phyloP scores from a whole-genome alignment of 2,888 invertebrate species.

The Pterostichus niger region DNA sequence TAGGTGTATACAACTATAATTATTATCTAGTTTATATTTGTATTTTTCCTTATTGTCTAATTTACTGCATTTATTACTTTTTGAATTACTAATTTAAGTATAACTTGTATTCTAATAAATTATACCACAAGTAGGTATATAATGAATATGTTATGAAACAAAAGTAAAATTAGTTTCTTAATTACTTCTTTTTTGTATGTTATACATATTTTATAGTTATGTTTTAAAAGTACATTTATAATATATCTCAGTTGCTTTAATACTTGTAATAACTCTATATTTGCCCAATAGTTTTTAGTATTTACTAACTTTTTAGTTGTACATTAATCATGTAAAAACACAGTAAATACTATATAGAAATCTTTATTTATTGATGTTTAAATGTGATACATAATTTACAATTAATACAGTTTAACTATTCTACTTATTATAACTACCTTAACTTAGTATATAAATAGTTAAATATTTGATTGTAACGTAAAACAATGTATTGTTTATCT shows the following conservation, averaged over 20 bases:
- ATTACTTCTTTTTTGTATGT: neutral
- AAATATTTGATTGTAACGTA: too few relatives aligned
- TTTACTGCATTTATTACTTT: neutral
- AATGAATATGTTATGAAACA: conserved; percentile 13
- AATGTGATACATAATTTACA: neutral
- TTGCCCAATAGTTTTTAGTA: too few relatives aligned
- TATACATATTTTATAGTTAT: neutral
- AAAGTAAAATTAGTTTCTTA: conserved; percentile 8
- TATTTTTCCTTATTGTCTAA: neutral
- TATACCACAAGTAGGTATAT: neutral
- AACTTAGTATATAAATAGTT: too few relatives aligned
- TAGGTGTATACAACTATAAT: neutral
- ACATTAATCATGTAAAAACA: neutral
- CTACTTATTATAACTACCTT: too few relatives aligned
- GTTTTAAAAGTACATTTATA: neutral
- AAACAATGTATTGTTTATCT: too few relatives aligned
- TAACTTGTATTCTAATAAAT: neutral
- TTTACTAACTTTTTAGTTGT: too few relatives aligned
- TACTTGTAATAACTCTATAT: too few relatives aligned
- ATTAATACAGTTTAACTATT: too few relatives aligned
- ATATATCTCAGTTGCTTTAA: too few relatives aligned
- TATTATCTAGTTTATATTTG: conserved; percentile 1
- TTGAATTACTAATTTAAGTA: neutral
- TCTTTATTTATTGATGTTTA: neutral
- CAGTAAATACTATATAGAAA: neutral